phyloP scores from a whole-genome alignment of 2,797 vertebrate species.

The Neostethus bicornis region DNA sequence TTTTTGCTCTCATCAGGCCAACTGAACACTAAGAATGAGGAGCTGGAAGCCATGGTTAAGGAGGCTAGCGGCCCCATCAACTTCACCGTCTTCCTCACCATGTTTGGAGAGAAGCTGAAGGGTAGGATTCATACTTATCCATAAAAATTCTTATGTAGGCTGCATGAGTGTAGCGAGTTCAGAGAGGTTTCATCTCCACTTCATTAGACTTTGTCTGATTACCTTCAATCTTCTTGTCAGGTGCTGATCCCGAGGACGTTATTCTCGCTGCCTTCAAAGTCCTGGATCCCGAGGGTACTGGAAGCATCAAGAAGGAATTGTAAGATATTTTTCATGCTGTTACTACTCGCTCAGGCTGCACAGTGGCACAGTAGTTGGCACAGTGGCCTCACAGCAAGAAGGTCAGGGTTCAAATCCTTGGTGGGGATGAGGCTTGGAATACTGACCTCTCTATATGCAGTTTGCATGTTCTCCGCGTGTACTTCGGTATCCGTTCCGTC shows the following conservation, averaged over 20 bases:
- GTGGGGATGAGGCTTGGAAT: too few species aligned
- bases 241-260: slow-evolving; percentile 92
- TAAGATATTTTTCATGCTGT: slow-evolving; percentile 74
- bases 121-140: slow-evolving; percentile 66
- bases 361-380: too few species aligned
- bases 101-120: slow-evolving; percentile 97
- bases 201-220: too few species aligned
- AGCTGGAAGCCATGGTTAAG: slow-evolving; percentile 93
- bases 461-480: too few species aligned
- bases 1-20: slow-evolving; percentile 66
- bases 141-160: not conserved
- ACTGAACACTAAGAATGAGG: slow-evolving; percentile 92
- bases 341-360: too few species aligned
- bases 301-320: slow-evolving; percentile 92
- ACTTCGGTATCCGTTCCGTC: too few species aligned
- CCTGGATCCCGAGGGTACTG: slow-evolving; percentile 89
- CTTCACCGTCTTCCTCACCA: slow-evolving; percentile 95
- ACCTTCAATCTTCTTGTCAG: slow-evolving; percentile 71
- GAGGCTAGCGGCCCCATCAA: slow-evolving; percentile 94
- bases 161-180: too few species aligned
- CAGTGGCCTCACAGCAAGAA: too few species aligned
- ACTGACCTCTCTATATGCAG: too few species aligned
- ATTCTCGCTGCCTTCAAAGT: slow-evolving; percentile 94
- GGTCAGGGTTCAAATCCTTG: too few species aligned
- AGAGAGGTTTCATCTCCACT: too few species aligned